These are phyloP conservation scores for Drosophila hydei DNA, from an alignment of 1,140 invertebrate genomes.

Conservation along the genomic window DNA sequence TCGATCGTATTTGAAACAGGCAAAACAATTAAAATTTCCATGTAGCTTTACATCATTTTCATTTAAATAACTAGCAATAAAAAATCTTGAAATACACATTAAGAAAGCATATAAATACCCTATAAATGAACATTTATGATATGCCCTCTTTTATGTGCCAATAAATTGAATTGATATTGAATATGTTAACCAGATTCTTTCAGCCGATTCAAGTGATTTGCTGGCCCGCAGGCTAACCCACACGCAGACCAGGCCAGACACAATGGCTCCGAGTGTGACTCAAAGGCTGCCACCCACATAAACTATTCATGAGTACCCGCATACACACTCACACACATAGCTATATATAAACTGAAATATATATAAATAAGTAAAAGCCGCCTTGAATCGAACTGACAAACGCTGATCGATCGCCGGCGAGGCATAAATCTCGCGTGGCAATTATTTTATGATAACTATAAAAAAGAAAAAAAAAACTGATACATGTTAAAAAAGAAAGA, in stretches of 20 bases:
- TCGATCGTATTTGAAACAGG: too few species aligned
- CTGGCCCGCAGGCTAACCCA: conserved; percentile 62
- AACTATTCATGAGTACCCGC: conserved; percentile 23
- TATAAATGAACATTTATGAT: conserved; percentile 16
- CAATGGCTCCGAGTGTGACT: conserved; percentile 61
- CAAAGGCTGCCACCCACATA: conserved; percentile 42
- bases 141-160: conserved; percentile 15
- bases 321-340: conserved; percentile 18
- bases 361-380: conserved; percentile 21
- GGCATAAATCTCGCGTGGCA: conserved; percentile 66
- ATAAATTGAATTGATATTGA: conserved; percentile 34
- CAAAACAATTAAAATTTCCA: too few species aligned
- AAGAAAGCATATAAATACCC: background rate
- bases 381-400: conserved; percentile 62
- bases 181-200: conserved; percentile 46
- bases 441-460: conserved; percentile 73
- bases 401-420: conserved; percentile 70
- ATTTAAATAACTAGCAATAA: too few species aligned
- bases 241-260: conserved; percentile 55
- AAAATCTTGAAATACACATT: too few species aligned
- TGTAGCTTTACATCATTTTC: too few species aligned
- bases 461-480: conserved; percentile 20
- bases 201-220: background rate
- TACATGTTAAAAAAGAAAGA: conserved; percentile 27
- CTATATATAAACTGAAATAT: background rate